Percentiles rank a stretch among this genome's conserved stretches.
Evolutionary conservation across 2,888 invertebrate species (phyloP).

Genomic region (Orthonychiurus folsomi): DNA sequence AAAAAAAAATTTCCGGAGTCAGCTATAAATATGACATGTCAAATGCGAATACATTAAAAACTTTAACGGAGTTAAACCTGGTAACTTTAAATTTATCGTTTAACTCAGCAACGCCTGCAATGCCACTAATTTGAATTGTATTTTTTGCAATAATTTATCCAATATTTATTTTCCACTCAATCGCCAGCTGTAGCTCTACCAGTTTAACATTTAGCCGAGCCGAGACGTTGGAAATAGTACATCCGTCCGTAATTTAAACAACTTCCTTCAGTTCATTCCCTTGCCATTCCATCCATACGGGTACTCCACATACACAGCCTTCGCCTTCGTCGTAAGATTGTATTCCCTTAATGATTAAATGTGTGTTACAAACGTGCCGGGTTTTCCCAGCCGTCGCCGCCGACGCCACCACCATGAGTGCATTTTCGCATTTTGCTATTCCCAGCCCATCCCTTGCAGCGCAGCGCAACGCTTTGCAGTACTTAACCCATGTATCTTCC

Average conservation of each 20-base stretch:
- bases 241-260: not conserved
- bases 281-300: not conserved
- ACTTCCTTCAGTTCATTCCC: not conserved
- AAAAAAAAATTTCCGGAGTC: too few relatives aligned
- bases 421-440: not conserved
- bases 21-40: too few relatives aligned
- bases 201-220: too few relatives aligned
- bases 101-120: too few relatives aligned
- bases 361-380: not conserved
- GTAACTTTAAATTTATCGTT: too few relatives aligned
- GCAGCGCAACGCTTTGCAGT: not conserved
- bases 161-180: too few relatives aligned
- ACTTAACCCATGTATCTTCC: not conserved
- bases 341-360: not conserved
- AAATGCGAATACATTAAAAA: too few relatives aligned
- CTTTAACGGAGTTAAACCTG: too few relatives aligned
- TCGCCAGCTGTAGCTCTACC: too few relatives aligned
- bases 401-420: not conserved
- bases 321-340: not conserved
- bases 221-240: too few relatives aligned
- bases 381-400: not conserved
- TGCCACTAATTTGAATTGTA: too few relatives aligned
- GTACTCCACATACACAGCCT: not conserved
- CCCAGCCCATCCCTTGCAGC: not conserved
- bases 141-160: too few relatives aligned